phyloP scores from a whole-genome alignment of 2,888 invertebrate genomes.

The Craniophora ligustri region DNA sequence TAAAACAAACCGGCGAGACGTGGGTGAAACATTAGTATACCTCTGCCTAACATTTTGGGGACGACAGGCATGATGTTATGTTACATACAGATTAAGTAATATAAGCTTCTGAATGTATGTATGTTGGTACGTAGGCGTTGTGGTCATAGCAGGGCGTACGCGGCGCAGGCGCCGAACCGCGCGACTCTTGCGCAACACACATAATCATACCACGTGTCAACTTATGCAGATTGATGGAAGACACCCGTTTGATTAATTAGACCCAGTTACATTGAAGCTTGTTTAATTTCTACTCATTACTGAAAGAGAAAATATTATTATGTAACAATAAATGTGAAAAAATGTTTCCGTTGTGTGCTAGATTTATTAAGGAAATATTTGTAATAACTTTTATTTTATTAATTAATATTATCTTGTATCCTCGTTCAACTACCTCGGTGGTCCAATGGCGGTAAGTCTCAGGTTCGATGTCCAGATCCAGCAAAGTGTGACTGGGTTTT shows the following conservation, averaged over 20 bases:
- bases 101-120: slow-evolving; percentile 53
- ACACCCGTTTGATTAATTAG: slow-evolving; percentile 34
- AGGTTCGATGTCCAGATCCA: too few species aligned
- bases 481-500: too few species aligned
- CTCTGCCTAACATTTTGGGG: too few species aligned
- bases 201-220: slow-evolving; percentile 44
- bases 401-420: too few species aligned
- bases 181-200: slow-evolving; percentile 43
- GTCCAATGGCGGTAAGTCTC: too few species aligned
- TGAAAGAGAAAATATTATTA: slow-evolving; percentile 23
- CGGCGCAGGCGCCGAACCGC: slow-evolving; percentile 21
- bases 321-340: slow-evolving; percentile 8
- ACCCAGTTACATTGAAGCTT: slow-evolving; percentile 14
- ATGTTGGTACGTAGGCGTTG: slow-evolving; percentile 35
- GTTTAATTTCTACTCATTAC: slow-evolving; percentile 12
- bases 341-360: slow-evolving; percentile 22
- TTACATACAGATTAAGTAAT: too few species aligned
- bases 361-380: slow-evolving; percentile 8
- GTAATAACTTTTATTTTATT: neutral
- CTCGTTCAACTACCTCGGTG: too few species aligned
- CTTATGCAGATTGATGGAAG: slow-evolving; percentile 45
- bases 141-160: slow-evolving; percentile 35
- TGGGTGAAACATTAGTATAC: too few species aligned
- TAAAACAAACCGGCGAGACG: too few species aligned
- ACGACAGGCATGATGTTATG: too few species aligned